Conservation (phyloP, 2,113 vertebrate species). For the Nicator chloris region DNA sequence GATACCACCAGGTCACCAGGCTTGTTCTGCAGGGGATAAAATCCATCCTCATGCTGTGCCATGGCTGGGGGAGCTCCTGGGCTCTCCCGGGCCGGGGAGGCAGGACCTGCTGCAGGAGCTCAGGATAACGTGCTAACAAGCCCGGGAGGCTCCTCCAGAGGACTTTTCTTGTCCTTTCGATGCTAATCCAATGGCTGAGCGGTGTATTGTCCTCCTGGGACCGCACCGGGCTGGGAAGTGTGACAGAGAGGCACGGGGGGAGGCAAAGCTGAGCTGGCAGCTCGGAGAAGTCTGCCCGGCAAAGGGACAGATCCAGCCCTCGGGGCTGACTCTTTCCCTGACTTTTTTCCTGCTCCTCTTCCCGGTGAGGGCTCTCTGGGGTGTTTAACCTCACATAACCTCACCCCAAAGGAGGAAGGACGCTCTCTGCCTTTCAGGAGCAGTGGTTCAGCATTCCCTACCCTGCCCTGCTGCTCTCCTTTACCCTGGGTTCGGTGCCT, state of each 20-base stretch:
- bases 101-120: neutral
- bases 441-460: neutral
- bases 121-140: accelerated
- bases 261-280: neutral
- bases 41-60: neutral
- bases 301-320: neutral
- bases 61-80: neutral
- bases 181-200: neutral
- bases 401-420: neutral
- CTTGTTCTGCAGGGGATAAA: accelerated
- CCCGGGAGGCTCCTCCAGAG: neutral
- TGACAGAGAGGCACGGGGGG: neutral
- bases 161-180: neutral
- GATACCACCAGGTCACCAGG: accelerated
- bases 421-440: neutral
- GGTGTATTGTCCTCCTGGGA: neutral
- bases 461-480: neutral
- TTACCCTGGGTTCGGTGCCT: accelerated
- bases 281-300: neutral
- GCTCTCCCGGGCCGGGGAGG: accelerated
- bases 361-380: accelerated
- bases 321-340: neutral
- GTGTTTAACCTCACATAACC: neutral
- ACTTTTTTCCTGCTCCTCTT: neutral
- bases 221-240: neutral